A percentile compares a stretch with the other conserved stretches of the same genome.
Evolutionary conservation across 2,113 vertebrate species (phyloP).

Genomic region (Psammodynastes pulverulentus): DNA sequence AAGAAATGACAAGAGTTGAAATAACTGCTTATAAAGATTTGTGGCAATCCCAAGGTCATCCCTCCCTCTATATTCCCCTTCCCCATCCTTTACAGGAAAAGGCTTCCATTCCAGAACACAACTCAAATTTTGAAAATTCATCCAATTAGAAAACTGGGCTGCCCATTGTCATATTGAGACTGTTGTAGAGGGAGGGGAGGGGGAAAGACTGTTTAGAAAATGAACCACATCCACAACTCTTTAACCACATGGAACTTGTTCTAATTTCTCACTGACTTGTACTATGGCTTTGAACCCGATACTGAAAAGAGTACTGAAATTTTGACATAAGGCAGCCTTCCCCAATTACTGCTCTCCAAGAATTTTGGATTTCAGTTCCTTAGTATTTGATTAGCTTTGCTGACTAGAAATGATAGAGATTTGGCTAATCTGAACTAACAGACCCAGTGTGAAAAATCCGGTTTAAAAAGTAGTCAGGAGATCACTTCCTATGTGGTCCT

Average conservation of each 20-base stretch:
- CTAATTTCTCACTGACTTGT: not conserved
- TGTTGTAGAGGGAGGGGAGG: not conserved
- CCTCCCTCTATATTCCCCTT: not conserved
- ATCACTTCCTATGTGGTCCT: not conserved
- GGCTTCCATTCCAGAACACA: not conserved
- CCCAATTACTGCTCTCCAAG: not conserved
- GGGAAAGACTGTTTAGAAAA: not conserved
- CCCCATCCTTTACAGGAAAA: not conserved
- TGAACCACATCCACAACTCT: not conserved
- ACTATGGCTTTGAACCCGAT: not conserved
- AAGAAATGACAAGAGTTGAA: not conserved
- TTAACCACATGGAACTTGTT: not conserved
- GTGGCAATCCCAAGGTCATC: not conserved
- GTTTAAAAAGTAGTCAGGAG: not conserved
- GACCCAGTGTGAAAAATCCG: not conserved
- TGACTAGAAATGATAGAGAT: not conserved
- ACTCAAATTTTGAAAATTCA: not conserved
- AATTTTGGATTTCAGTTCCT: not conserved
- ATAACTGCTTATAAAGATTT: not conserved
- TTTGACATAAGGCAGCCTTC: not conserved
- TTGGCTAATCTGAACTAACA: not conserved
- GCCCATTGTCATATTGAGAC: not conserved
- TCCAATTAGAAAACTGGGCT: not conserved
- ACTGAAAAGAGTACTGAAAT: constrained; percentile 1
- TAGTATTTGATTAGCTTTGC: not conserved